A percentile compares a stretch with the other conserved stretches of the same genome.
phyloP scores from a whole-genome alignment of 2,888 invertebrate genomes.

The Alviniconcha strummeri region DNA sequence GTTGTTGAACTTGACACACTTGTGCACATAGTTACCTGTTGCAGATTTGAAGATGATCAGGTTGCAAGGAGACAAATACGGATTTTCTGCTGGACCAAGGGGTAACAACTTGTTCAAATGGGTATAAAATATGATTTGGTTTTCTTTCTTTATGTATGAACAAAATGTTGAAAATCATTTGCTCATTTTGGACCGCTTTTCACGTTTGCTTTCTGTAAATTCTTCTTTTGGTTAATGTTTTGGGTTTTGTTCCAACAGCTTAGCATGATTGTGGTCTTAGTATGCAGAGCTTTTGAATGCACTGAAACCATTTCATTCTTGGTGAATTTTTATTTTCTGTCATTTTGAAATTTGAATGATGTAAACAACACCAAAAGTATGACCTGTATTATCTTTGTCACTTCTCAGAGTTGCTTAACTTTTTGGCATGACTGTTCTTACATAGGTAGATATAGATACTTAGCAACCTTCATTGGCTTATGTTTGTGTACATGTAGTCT shows the following conservation, averaged over 20 bases:
- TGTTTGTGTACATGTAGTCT: no score
- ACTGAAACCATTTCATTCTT: no score
- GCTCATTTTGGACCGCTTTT: neutral
- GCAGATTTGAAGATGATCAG: constrained; percentile 61
- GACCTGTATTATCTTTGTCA: no score
- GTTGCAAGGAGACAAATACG: constrained; percentile 57
- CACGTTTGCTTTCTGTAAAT: neutral
- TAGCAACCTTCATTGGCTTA: no score
- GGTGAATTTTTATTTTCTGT: no score
- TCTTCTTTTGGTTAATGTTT: no score
- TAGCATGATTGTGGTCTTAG: neutral
- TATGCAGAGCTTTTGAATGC: neutral
- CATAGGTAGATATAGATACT: no score
- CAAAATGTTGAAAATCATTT: constrained; percentile 8
- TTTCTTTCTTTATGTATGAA: neutral
- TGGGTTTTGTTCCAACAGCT: neutral
- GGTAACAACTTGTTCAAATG: constrained; percentile 66
- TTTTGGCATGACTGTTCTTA: no score
- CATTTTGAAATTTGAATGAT: no score
- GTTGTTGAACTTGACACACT: no score
- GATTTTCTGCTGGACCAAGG: constrained; percentile 57
- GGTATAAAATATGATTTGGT: constrained; percentile 48
- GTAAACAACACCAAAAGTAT: no score
- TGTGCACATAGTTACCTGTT: constrained; percentile 14
- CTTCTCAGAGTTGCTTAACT: no score